Evolutionary conservation across 2,888 invertebrate species (phyloP).

Genomic region (Horisme vitalbata): DNA sequence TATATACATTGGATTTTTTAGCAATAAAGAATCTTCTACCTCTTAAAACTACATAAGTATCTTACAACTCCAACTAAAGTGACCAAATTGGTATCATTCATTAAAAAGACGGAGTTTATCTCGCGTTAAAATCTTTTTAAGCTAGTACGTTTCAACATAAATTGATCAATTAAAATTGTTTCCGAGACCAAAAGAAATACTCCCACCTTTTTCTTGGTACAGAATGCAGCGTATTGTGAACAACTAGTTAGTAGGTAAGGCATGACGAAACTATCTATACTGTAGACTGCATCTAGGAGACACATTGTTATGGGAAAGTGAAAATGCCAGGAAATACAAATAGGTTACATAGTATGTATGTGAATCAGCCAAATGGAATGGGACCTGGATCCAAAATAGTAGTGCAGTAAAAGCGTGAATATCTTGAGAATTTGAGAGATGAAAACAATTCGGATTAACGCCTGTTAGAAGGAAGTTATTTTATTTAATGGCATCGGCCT

Average conservation of each 20-base stretch:
- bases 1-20: too few relatives aligned
- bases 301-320: conserved; percentile 22
- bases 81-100: too few relatives aligned
- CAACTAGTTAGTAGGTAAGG: conserved; percentile 24
- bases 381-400: conserved; percentile 23
- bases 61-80: too few relatives aligned
- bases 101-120: conserved; percentile 2
- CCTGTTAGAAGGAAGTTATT: too few relatives aligned
- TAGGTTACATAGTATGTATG: conserved; percentile 21
- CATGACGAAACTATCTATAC: conserved; percentile 38
- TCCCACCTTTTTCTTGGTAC: conserved; percentile 45
- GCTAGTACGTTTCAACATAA: conserved; percentile 21
- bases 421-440: conserved; percentile 2
- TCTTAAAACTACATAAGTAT: too few relatives aligned
- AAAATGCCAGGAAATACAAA: conserved; percentile 24
- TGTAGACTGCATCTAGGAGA: conserved; percentile 8
- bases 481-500: too few relatives aligned
- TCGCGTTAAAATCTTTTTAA: not conserved
- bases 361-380: conserved; percentile 24
- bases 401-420: conserved; percentile 9
- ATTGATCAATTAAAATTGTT: conserved; percentile 30
- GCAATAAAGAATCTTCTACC: too few relatives aligned
- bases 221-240: conserved; percentile 22
- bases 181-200: conserved; percentile 37
- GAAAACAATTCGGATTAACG: not conserved